These are phyloP conservation scores for Meloidogyne floridensis DNA, from an alignment of 1,140 invertebrate species.

Conservation along the genomic window DNA sequence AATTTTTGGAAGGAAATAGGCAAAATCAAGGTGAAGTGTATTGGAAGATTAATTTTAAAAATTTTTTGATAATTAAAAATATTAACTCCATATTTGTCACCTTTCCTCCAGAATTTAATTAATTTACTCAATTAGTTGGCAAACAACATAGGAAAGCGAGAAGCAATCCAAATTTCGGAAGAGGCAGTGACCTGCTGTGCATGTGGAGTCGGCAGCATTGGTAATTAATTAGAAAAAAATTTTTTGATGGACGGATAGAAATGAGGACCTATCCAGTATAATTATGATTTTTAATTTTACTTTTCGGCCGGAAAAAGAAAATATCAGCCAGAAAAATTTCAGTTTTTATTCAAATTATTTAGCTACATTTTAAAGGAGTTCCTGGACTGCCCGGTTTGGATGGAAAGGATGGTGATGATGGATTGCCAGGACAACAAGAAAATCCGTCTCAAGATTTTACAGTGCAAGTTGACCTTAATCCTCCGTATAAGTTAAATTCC, in stretches of 20 bases:
- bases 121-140: conserved; percentile 11
- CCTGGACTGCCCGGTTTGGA: conserved; percentile 29
- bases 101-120: not conserved
- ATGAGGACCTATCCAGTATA: too few species aligned
- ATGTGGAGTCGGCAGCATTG: conserved; percentile 6
- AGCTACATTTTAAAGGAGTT: not conserved
- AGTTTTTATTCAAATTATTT: too few species aligned
- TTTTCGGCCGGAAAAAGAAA: too few species aligned
- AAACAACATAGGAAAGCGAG: conserved; percentile 15
- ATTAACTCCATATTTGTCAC: too few species aligned
- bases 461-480: not conserved
- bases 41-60: too few species aligned
- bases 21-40: conserved; percentile 24
- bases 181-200: conserved; percentile 6
- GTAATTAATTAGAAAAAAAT: not conserved
- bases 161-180: not conserved
- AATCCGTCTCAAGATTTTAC: conserved; percentile 14
- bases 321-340: too few species aligned
- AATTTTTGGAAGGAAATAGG: conserved; percentile 36
- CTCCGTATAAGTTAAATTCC: not conserved
- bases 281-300: too few species aligned
- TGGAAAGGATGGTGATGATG: conserved; percentile 29
- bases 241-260: too few species aligned
- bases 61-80: too few species aligned
- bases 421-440: conserved; percentile 6